Evolutionary conservation across 30 jellyfish, hydroid and myxozoan genomes (phyloP).

Genomic region (Hydractinia symbiolongicarpus): DNA sequence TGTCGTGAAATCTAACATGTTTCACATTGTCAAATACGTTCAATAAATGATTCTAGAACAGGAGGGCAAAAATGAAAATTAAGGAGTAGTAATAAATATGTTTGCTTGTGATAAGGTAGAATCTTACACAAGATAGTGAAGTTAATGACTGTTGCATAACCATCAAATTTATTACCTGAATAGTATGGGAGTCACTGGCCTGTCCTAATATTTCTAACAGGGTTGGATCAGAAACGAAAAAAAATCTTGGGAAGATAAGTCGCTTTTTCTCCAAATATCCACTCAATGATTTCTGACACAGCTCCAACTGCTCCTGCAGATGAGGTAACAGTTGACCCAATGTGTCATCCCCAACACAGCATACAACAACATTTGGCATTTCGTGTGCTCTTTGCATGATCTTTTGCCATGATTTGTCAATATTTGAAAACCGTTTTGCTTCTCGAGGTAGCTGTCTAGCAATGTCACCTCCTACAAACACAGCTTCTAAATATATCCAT

Average conservation of each 20-base stretch:
- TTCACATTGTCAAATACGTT: slow-evolving; percentile 82
- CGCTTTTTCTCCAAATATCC: slow-evolving; percentile 92
- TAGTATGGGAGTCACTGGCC: slow-evolving; percentile 88
- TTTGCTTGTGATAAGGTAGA: too few species aligned
- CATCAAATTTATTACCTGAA: slow-evolving; percentile 32
- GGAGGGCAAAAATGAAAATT: not conserved
- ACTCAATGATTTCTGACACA: slow-evolving; percentile 76
- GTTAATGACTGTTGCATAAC: too few species aligned
- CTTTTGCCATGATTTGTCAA: slow-evolving; percentile 86
- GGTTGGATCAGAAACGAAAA: slow-evolving; percentile 90
- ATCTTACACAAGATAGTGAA: too few species aligned
- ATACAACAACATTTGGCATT: slow-evolving; percentile 62
- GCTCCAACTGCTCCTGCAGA: slow-evolving; percentile 71
- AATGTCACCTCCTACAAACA: slow-evolving; percentile 87
- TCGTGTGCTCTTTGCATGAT: slow-evolving; percentile 86
- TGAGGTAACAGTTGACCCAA: slow-evolving; percentile 71
- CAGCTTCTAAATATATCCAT: slow-evolving; percentile 87
- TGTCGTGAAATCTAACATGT: slow-evolving; percentile 62
- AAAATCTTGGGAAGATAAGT: slow-evolving; percentile 76
- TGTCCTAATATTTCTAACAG: slow-evolving; percentile 84
- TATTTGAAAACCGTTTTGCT: slow-evolving; percentile 70
- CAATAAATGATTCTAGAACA: slow-evolving; percentile 48
- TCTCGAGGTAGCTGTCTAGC: slow-evolving; percentile 84
- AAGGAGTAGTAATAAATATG: too few species aligned
- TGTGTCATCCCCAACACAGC: slow-evolving; percentile 92